Evolutionary conservation across 1,140 invertebrate genomes (phyloP).

Genomic region (Drosophila subpulchrella): DNA sequence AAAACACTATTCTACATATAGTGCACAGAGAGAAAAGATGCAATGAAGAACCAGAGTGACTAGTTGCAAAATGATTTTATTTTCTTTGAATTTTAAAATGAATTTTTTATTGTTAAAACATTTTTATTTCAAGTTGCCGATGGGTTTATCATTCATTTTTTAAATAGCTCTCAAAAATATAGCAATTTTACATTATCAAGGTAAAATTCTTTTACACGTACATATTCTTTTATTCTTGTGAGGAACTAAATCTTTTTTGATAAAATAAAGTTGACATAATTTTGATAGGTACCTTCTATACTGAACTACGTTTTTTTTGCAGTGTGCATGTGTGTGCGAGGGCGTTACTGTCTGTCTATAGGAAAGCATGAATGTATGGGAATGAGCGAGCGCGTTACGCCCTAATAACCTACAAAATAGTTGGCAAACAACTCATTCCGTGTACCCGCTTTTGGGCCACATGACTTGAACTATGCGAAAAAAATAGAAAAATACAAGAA

Average conservation of each 20-base stretch:
- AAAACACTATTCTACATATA: background rate
- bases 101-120: too few relatives aligned
- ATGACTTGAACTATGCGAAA: slow-evolving; percentile 71
- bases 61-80: background rate
- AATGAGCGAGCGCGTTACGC: slow-evolving; percentile 61
- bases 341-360: slow-evolving; percentile 42
- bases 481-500: slow-evolving; percentile 1
- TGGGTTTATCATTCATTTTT: too few relatives aligned
- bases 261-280: too few relatives aligned
- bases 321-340: slow-evolving; percentile 30
- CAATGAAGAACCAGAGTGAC: too few relatives aligned
- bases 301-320: too few relatives aligned
- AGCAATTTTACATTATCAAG: too few relatives aligned
- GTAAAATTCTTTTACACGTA: too few relatives aligned
- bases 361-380: slow-evolving; percentile 40
- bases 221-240: too few relatives aligned
- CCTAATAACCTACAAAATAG: slow-evolving; percentile 83
- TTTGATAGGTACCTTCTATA: too few relatives aligned
- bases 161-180: too few relatives aligned
- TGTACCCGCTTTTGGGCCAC: slow-evolving; percentile 33
- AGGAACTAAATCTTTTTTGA: too few relatives aligned
- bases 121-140: too few relatives aligned
- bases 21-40: background rate
- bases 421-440: slow-evolving; percentile 69
- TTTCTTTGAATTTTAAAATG: background rate